A percentile compares a stretch with the other conserved stretches of the same genome.
phyloP scores from a whole-genome alignment of 2,888 invertebrate species.

The Athetis lepigone region DNA sequence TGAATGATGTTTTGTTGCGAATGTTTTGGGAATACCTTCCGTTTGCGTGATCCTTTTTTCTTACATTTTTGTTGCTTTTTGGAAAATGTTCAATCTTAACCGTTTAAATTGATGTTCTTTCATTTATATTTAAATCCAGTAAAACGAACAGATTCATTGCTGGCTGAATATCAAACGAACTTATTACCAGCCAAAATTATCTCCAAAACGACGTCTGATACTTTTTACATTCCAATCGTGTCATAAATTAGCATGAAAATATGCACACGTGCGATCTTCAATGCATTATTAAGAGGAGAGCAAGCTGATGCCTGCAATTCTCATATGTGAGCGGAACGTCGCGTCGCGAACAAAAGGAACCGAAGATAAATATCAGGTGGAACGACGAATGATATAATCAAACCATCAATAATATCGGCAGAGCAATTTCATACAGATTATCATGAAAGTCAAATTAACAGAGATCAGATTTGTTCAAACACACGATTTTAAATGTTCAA shows the following conservation, averaged over 20 bases:
- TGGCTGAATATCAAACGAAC: background rate
- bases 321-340: conserved; percentile 43
- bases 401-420: conserved; percentile 51
- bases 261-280: conserved; percentile 53
- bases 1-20: conserved; percentile 62
- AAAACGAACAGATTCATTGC: background rate
- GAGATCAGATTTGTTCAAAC: conserved; percentile 55
- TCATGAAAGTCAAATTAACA: conserved; percentile 59
- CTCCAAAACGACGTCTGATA: conserved; percentile 16
- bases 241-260: conserved; percentile 53
- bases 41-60: conserved; percentile 21
- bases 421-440: conserved; percentile 46
- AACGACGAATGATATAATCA: conserved; percentile 44
- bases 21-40: conserved; percentile 50
- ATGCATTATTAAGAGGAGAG: conserved; percentile 51
- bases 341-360: conserved; percentile 38
- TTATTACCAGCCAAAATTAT: conserved; percentile 18
- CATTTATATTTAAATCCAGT: background rate
- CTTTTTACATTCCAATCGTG: conserved; percentile 51
- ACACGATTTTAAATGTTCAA: conserved; percentile 58
- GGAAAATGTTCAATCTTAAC: background rate
- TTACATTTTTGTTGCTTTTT: background rate
- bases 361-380: conserved; percentile 42
- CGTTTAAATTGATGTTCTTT: background rate
- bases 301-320: conserved; percentile 54